Evolutionary conservation across 53 echinoderm and acorn worm genomes (phyloP), one percentile per base, ranked within the genome.

Genomic region (Pentamera pediparva): DNA sequence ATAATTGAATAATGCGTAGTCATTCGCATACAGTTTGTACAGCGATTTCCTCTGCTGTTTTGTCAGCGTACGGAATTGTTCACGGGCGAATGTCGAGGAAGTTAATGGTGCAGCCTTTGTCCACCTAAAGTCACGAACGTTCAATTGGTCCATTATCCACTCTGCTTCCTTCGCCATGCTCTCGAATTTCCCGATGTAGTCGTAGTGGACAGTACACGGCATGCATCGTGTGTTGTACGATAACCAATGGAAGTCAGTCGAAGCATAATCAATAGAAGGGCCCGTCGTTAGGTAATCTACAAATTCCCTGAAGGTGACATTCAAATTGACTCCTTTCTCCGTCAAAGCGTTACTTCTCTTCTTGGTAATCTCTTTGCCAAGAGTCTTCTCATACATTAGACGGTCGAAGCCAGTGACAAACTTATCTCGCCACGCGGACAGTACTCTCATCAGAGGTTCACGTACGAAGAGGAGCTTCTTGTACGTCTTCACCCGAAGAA

Each of bases 171-270:
- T 58, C 18, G 50, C 34, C 53, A 76, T 38, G 17, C 80, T 84
- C 45, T 89, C 89, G 57, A 76, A 89, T 70, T 85, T 84, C 28
- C 89, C 89, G n/a, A 89, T 72, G 54, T 75, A 85, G 54, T 84
- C 78, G 39, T 89, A 89, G 19, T 38, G 70, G 21, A 85, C 57
- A 39, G 37, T 31, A 37, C 94, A 93, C 8, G 94, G 94, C 31
- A 69, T 80, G 43, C 89, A 90, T 27, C 84, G 78, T 35, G 86
- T 61, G 59, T 74, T 45, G 64, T 90, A 89, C 1, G 86, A 48
- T 56, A 86, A 67, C 94, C 94, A 93, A 71, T 95, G 95, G 81
- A 95, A 79, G 37, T 91, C 87, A 18, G 56, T 60, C 19, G 24
- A 37, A 6, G 38, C 21, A 12, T 13, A 32, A 2, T 34, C 33